Conservation (phyloP, 2,797 vertebrate genomes). For the Gobio occitaniae region DNA sequence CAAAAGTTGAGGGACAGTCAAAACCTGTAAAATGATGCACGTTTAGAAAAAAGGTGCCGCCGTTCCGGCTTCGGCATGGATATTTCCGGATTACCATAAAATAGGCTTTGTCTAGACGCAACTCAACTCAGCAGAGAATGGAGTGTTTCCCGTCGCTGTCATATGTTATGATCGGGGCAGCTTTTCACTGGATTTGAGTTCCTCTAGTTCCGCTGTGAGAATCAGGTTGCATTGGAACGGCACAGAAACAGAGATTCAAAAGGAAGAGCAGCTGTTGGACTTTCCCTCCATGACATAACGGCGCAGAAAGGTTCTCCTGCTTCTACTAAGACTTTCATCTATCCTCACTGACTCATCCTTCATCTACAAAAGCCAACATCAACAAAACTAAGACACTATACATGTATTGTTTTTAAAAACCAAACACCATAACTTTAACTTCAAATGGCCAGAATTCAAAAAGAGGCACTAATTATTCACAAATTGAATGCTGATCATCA, state of each 20-base stretch:
- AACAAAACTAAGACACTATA: neutral
- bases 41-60: neutral
- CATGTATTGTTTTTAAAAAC: neutral
- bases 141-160: slow-evolving; percentile 30
- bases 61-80: neutral
- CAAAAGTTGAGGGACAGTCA: slow-evolving; percentile 7
- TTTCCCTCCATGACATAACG: neutral
- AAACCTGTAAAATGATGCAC: slow-evolving; percentile 9
- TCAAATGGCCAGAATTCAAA: neutral
- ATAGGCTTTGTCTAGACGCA: slow-evolving; percentile 26
- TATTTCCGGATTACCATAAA: slow-evolving; percentile 30
- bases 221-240: slow-evolving; percentile 24
- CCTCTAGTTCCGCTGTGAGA: slow-evolving; percentile 3
- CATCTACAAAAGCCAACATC: neutral
- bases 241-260: neutral
- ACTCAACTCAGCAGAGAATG: slow-evolving; percentile 23
- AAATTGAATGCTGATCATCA: neutral
- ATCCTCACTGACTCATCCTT: neutral
- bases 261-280: neutral
- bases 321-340: neutral
- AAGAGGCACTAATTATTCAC: neutral
- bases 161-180: slow-evolving; percentile 6
- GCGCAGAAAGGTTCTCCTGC: neutral
- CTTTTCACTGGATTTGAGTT: slow-evolving; percentile 29
- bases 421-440: neutral